These are phyloP conservation scores for Hipposideros larvatus DNA, from an alignment of 2,797 vertebrate genomes.

Conservation along the genomic window DNA sequence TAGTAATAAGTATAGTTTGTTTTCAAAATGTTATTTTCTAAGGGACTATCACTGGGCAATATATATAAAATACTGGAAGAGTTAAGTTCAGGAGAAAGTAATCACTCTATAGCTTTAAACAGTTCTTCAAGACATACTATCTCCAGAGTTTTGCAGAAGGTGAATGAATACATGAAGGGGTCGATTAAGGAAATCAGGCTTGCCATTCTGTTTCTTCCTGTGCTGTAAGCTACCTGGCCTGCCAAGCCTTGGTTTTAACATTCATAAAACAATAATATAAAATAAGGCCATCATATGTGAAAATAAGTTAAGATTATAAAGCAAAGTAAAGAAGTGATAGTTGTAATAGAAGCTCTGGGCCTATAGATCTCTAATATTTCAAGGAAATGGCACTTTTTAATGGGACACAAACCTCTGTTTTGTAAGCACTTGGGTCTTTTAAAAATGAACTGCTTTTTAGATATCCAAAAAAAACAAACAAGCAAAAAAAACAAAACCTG, in stretches of 20 bases:
- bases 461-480: not conserved
- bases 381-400: slow-evolving; percentile 11
- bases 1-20: not conserved
- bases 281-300: not conserved
- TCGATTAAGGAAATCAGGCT: not conserved
- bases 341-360: not conserved
- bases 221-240: not conserved
- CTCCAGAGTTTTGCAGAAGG: not conserved
- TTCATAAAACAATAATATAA: not conserved
- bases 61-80: not conserved
- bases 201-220: slow-evolving; percentile 27
- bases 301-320: slow-evolving; percentile 18
- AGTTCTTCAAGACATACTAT: not conserved
- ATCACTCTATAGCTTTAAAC: not conserved
- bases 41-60: not conserved
- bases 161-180: not conserved
- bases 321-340: not conserved
- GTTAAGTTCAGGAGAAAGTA: slow-evolving; percentile 53
- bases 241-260: slow-evolving; percentile 6
- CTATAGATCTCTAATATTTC: not conserved
- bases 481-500: not conserved
- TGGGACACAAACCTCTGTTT: not conserved
- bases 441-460: slow-evolving; percentile 41
- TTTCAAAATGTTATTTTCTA: slow-evolving; percentile 42
- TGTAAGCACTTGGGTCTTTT: not conserved